Evolutionary conservation across 1,140 invertebrate genomes (phyloP).

Genomic region (Rhizoglyphus robini): DNA sequence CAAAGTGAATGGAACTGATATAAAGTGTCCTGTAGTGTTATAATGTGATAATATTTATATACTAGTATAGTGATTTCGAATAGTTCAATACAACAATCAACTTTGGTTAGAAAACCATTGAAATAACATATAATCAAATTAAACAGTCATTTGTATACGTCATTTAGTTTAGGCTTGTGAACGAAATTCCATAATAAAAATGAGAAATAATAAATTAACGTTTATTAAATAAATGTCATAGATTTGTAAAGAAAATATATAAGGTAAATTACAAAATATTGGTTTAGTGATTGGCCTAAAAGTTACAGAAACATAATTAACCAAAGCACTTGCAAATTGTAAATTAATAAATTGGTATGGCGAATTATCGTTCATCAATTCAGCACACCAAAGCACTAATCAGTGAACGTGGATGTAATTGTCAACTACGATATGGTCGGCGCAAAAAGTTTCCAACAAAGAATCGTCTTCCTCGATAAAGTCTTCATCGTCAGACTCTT

Average conservation of each 20-base stretch:
- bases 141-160: too few relatives aligned
- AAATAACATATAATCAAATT: too few relatives aligned
- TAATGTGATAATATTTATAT: too few relatives aligned
- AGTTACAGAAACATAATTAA: not conserved
- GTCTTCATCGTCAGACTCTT: constrained; percentile 11
- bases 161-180: too few relatives aligned
- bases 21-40: too few relatives aligned
- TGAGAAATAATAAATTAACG: constrained; percentile 1
- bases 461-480: constrained; percentile 14
- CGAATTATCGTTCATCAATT: not conserved
- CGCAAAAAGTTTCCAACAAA: not conserved
- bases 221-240: not conserved
- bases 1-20: too few relatives aligned
- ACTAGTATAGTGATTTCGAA: too few relatives aligned
- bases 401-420: constrained; percentile 5
- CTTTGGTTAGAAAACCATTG: too few relatives aligned
- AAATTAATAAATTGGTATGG: not conserved
- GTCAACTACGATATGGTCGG: not conserved
- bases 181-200: too few relatives aligned
- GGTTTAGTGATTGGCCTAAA: not conserved
- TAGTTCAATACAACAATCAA: too few relatives aligned
- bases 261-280: not conserved
- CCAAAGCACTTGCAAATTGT: constrained; percentile 8
- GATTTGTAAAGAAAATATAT: not conserved
- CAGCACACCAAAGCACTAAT: not conserved